Evolutionary conservation across 2,113 vertebrate genomes (phyloP).

Genomic region (Halichoerus grypus): DNA sequence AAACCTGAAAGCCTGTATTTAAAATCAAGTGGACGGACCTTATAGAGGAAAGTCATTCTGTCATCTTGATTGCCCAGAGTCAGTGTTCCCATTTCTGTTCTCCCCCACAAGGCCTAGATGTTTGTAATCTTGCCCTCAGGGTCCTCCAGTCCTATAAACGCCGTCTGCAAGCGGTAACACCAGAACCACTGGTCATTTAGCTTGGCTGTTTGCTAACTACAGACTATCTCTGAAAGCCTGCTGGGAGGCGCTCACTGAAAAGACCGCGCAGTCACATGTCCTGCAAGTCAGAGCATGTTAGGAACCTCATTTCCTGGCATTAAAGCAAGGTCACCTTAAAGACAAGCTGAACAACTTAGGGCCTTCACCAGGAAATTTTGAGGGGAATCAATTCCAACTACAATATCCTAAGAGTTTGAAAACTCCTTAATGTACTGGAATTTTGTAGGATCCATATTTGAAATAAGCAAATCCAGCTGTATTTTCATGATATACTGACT

Average conservation of each 20-base stretch:
- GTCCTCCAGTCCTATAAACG: background rate
- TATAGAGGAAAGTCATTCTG: background rate
- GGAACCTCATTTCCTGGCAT: background rate
- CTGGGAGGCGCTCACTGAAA: background rate
- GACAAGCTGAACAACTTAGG: background rate
- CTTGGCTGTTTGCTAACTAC: background rate
- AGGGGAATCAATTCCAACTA: background rate
- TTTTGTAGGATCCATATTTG: background rate
- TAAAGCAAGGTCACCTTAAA: conserved; percentile 35
- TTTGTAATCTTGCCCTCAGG: background rate
- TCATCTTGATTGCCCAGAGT: background rate
- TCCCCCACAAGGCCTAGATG: no score
- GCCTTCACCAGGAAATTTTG: background rate
- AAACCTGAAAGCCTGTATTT: background rate
- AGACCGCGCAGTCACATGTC: background rate
- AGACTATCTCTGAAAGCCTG: background rate
- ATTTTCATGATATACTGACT: background rate
- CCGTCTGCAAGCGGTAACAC: no score
- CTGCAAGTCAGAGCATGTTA: background rate
- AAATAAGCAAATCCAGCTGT: background rate
- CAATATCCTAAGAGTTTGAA: background rate
- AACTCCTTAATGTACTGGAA: background rate
- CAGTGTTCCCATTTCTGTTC: background rate
- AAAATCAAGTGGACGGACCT: background rate
- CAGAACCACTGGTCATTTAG: background rate